Evolutionary conservation across 2,113 vertebrate genomes (phyloP).

Genomic region (Epinephelus cyanopodus): DNA sequence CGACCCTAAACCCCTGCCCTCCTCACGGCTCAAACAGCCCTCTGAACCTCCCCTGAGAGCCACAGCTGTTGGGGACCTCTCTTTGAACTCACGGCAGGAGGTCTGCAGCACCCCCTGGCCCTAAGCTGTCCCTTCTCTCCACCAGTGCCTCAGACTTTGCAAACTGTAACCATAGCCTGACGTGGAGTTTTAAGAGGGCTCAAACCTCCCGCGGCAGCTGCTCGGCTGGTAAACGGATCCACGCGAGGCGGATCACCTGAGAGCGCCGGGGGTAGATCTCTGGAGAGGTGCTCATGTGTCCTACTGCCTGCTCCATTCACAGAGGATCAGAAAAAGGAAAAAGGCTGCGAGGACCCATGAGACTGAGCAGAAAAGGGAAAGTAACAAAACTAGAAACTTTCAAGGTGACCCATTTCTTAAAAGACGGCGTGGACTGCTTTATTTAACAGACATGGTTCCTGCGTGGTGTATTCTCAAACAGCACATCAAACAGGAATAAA

Average conservation of each 20-base stretch:
- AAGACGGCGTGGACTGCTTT: conserved; percentile 14
- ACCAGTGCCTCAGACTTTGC: conserved; percentile 47
- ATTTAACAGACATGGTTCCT: conserved; percentile 8
- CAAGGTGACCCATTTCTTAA: conserved; percentile 40
- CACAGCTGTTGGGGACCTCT: conserved; percentile 83
- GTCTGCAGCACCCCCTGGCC: conserved; percentile 58
- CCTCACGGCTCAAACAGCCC: conserved; percentile 41
- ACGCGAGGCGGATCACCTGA: conserved; percentile 77
- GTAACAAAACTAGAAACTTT: conserved; percentile 23
- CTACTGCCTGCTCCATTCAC: conserved; percentile 40
- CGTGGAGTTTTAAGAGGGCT: conserved; percentile 77
- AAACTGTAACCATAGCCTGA: conserved; percentile 81
- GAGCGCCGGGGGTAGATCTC: conserved; percentile 75
- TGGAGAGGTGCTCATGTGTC: conserved; percentile 80
- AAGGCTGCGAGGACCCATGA: conserved; percentile 14
- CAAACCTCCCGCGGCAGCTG: conserved; percentile 81
- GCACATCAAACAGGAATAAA: conserved; percentile 16
- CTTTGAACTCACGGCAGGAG: conserved; percentile 82
- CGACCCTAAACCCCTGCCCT: conserved; percentile 40
- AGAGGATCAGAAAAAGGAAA: conserved; percentile 51
- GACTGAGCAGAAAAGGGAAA: conserved; percentile 37
- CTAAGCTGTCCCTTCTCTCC: conserved; percentile 49
- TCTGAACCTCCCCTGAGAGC: conserved; percentile 71
- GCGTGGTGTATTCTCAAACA: background rate
- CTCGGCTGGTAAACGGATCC: conserved; percentile 81